A percentile compares a stretch with the other conserved stretches of the same genome.
phyloP scores from a whole-genome alignment of 2,797 vertebrate species.

The Danio kyathit region DNA sequence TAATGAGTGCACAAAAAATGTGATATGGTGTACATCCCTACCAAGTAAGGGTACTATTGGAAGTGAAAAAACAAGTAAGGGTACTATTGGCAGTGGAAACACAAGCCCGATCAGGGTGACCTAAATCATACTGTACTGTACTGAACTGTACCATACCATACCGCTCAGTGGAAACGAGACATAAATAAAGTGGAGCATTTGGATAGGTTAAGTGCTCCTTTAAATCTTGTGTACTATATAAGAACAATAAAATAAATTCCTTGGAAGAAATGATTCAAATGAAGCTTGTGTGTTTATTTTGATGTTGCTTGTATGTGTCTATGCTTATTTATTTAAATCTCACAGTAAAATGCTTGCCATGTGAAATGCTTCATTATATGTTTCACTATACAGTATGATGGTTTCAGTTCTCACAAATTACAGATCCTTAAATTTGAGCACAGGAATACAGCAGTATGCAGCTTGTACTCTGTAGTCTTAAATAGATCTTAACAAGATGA shows the following conservation, averaged over 20 bases:
- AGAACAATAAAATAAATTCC: not conserved
- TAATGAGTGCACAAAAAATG: no score
- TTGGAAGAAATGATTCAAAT: constrained; percentile 18
- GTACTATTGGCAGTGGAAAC: no score
- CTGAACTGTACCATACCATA: no score
- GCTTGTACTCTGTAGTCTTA: constrained; percentile 61
- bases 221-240: not conserved
- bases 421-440: not conserved
- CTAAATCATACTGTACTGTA: no score
- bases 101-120: no score
- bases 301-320: not conserved
- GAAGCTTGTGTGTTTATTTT: constrained; percentile 32
- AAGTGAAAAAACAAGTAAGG: no score
- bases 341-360: constrained; percentile 3
- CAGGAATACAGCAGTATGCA: constrained; percentile 29
- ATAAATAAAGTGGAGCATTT: no score
- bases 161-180: no score
- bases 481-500: constrained; percentile 83
- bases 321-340: constrained; percentile 28
- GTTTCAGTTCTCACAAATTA: constrained; percentile 11
- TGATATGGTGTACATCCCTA: no score
- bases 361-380: no score
- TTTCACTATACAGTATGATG: not conserved
- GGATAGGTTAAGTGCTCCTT: no score
- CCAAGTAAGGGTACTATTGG: no score